Evolutionary conservation across 2,113 vertebrate species (phyloP), one percentile per base, ranked within the genome.

Genomic region (Girardinichthys multiradiatus): DNA sequence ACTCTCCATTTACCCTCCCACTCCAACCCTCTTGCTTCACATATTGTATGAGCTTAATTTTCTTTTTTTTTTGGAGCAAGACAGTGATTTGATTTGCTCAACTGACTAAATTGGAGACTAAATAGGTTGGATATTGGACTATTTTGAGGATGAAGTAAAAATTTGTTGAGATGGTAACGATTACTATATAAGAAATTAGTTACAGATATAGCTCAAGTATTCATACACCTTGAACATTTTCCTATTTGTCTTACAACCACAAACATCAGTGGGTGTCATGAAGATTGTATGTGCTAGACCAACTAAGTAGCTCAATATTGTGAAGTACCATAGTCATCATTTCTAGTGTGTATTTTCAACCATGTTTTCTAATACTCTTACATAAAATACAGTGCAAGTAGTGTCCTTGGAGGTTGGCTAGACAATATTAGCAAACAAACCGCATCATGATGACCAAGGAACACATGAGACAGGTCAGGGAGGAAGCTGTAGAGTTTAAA

Each of bases 1-100:
- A 58, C 14, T 12, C 39, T 15, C 39, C 39, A 1, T 12, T 42
- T 15, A 42, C 15, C 39, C 39, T 17, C 14, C 39, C 15, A 42
- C 68, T 78, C 81, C 74, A 65, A 66, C 72, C 62, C 79, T 24
- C 14, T 45, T 17, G 17, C 4, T 19, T 45, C 42, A 79, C 83
- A 75, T 58, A 76, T 82, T 85, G 81, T 83, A 69, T 86, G 67
- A 83, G 79, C 81, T 82, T 81, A 76, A 84, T 80, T 81, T 72
- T 70, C 70, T 82, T 79, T 81, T 45, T 19, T 5, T 57, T 79
- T 79, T 81, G 14, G 51, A 77, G 68, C 33, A 51, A 62, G 24
- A 31, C 0, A 1, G 69, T 85, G 77, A 88, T 74, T 72, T 70
- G 48, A 86, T 84, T 73, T 27, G 70, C 37, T 60, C 59, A 45